Evolutionary conservation across 2,888 invertebrate genomes (phyloP), one percentile per base, ranked within the genome.

Genomic region (Zootermopsis nevadensis): DNA sequence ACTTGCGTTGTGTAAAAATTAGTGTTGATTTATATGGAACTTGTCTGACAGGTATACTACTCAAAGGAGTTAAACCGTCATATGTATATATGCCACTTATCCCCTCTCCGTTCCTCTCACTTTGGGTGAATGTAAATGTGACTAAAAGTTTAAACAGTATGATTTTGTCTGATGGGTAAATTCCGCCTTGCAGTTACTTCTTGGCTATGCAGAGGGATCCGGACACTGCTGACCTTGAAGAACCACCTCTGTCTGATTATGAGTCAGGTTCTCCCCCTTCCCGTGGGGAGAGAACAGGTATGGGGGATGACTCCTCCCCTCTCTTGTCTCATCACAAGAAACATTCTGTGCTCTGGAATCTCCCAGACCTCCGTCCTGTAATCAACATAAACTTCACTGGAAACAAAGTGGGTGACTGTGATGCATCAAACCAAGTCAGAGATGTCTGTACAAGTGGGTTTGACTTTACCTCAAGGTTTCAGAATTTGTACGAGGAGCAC

Each of bases 181-280:
- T 48, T 27, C 27, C 15, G 60, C n/a, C n/a, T 66, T 67, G n/a
- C 53, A 84, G 84, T 27, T 83, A 81, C 60, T 84, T 84, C 74
- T 67, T 79, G 22, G 76, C 83, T 2, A 12, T 72, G 60, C 83
- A 77, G 48, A 83, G 77, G 38, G 10, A 8, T 24, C 31, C 42
- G 53, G 77, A n/a, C 30, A 33, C 38, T 22, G 67, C n/a, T 1
- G 82, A 82, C 22, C 53, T 8, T 12, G 85, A 83, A 38, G 84
- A 83, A 15, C 87, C 90, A 66, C 89, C 89, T 86, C 86, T 88
- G 38, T 92, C 92, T 0, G 92, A 92, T 87, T 92, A 92, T 85
- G 92, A 92, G 86, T 91, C 91, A 27, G 91, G 91, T 2, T 92
- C 92, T 0, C 92, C 92, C 1, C 92, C 92, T 12, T 91, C 92